These are phyloP conservation scores for Venustaconcha ellipsiformis DNA, from an alignment of 1,140 invertebrate species.

Conservation along the genomic window DNA sequence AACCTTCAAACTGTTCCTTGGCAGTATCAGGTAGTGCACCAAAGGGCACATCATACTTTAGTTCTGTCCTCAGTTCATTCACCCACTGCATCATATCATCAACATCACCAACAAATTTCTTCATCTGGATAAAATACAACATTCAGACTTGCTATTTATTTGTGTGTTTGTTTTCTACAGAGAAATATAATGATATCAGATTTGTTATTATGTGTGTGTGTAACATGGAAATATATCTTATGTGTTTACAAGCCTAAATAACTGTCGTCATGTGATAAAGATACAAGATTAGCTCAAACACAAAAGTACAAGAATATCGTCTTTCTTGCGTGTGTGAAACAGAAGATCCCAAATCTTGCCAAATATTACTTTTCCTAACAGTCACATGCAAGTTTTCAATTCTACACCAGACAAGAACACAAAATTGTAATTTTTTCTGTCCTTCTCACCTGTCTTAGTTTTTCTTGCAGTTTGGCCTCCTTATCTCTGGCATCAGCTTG, in stretches of 20 bases:
- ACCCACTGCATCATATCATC: conserved; percentile 96
- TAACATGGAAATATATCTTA: no score
- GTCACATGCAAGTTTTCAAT: no score
- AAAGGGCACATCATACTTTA: conserved; percentile 93
- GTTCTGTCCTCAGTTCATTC: conserved; percentile 90
- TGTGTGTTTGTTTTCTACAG: no score
- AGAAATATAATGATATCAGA: no score
- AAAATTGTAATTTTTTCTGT: background rate
- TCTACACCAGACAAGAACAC: background rate
- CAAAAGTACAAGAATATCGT: no score
- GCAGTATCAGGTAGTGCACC: conserved; percentile 98
- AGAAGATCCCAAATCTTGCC: no score
- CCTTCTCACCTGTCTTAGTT: conserved; percentile 76
- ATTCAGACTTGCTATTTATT: background rate
- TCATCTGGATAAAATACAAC: conserved; percentile 75
- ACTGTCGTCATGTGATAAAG: no score
- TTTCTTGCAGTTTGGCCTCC: conserved; percentile 92
- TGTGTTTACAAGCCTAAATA: no score
- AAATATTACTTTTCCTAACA: no score
- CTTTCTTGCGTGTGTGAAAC: no score
- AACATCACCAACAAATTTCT: conserved; percentile 93
- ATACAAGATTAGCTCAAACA: no score
- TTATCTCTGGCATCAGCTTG: conserved; percentile 88
- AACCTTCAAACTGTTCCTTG: conserved; percentile 93
- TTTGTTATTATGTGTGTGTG: no score